Evolutionary conservation across 92 coral and sea anemone species (phyloP).

Genomic region (Muricea muricata): DNA sequence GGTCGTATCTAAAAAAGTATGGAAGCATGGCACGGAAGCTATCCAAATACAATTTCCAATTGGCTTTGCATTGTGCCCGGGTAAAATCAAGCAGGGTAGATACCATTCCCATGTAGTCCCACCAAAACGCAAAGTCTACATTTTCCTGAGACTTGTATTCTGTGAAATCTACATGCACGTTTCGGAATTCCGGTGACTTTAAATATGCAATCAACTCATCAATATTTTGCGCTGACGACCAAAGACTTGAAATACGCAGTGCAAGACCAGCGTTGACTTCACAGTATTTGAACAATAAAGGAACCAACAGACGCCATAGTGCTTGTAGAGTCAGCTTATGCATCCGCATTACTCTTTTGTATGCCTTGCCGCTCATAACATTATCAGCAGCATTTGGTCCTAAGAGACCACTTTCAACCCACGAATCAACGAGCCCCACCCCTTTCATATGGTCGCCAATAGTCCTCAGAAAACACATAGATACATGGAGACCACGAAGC

Average conservation of each 20-base stretch:
- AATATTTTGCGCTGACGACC: background rate
- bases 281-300: conserved; percentile 26
- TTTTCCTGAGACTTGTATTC: conserved; percentile 44
- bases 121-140: conserved; percentile 62
- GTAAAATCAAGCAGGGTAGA: conserved; percentile 57
- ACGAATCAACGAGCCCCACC: conserved; percentile 57
- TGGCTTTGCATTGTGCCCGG: conserved; percentile 62
- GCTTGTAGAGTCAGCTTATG: conserved; percentile 69
- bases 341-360: conserved; percentile 61
- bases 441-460: conserved; percentile 64
- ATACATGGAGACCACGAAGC: conserved; percentile 69
- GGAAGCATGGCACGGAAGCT: conserved; percentile 69
- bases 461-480: conserved; percentile 50
- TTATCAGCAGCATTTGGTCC: conserved; percentile 44
- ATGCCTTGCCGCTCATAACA: conserved; percentile 58
- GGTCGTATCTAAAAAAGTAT: conserved; percentile 60
- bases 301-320: conserved; percentile 56
- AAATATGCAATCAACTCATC: conserved; percentile 40
- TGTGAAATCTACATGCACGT: conserved; percentile 36
- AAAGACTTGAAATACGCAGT: conserved; percentile 9
- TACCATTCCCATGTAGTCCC: conserved; percentile 68
- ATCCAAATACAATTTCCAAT: conserved; percentile 61
- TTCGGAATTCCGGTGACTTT: conserved; percentile 40
- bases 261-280: conserved; percentile 37
- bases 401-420: conserved; percentile 62